Base-by-base conservation (phyloP, 2,113 vertebrate genomes). In the Propithecus coquereli region DNA sequence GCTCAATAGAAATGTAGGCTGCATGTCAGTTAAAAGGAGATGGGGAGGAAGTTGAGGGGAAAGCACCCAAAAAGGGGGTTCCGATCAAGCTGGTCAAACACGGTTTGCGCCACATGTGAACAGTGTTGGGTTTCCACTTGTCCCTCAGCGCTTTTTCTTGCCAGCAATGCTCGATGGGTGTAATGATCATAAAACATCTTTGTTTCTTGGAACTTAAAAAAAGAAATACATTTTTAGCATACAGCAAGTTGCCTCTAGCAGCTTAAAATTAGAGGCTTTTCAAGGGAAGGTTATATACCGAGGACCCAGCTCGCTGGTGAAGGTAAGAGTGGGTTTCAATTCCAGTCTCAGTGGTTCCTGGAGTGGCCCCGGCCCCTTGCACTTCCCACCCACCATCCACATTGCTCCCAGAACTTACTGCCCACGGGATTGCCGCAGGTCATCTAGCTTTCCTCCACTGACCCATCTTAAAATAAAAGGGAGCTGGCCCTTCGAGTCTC, bases 141-240 rank as follows among this genome's bases (percentile, higher is more conserved):
- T 93, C 59, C 30, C 43, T 27, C 1, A n/a, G 22, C 9, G 52
- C 54, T 84, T 82, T 92, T 47, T 22, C 87, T 66, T 76, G 86
- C 57, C 59, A 61, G 50, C 86, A 32, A 61, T 86, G 54, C n/a
- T 87, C 22, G 13, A 68, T 59, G 68, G 66, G 47, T 3, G 2
- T 96, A n/a, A 45, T 34, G 50, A 74, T 76, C 90, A 83, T 34
- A 93, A 94, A 77, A 71, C 13, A 61, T 70, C 84, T 47, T 22
- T 54, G 50, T 83, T 79, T 83, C 61, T 87, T 90, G 68, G 50
- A 70, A 63, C 22, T 97, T 90, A 54, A 90, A 90, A 92, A 80
- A 61, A 88, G 11, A 90, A 79, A 30, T 57, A 63, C 27, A 13
- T 74, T 97, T 92, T 91, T 77, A 73, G 61, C 82, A 81, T 76